Evolutionary conservation across 2,797 vertebrate genomes (phyloP).

Genomic region (Tragelaphus eurycerus): DNA sequence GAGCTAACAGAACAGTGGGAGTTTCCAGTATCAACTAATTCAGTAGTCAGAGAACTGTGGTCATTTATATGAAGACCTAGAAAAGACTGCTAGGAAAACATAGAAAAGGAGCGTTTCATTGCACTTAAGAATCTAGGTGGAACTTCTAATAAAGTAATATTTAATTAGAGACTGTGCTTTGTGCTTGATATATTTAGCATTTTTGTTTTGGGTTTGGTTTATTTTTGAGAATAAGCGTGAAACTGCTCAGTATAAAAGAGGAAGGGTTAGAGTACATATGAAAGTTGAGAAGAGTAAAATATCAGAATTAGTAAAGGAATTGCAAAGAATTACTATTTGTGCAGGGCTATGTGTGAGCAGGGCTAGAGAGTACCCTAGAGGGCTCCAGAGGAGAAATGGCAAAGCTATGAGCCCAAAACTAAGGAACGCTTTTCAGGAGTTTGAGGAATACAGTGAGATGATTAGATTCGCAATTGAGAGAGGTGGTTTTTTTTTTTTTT

Average conservation of each 20-base stretch:
- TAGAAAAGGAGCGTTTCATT: background rate
- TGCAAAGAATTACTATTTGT: background rate
- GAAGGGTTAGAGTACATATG: background rate
- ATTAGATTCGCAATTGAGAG: background rate
- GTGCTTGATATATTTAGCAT: background rate
- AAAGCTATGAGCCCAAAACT: background rate
- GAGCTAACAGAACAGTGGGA: background rate
- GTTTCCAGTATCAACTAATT: background rate
- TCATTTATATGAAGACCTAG: background rate
- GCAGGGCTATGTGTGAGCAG: background rate
- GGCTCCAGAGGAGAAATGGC: background rate
- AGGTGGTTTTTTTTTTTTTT: background rate
- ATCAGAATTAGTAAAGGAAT: background rate
- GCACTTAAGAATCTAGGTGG: background rate
- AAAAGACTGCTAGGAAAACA: background rate
- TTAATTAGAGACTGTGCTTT: background rate
- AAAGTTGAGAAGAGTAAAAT: background rate
- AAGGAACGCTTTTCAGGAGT: accelerated
- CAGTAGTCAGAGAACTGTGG: background rate
- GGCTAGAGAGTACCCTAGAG: accelerated
- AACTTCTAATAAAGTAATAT: background rate
- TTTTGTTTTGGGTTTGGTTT: background rate
- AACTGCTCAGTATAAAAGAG: background rate
- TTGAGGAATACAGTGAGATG: background rate
- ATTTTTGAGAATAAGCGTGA: background rate